Evolutionary conservation across 2,888 invertebrate species (phyloP).

Genomic region (Sminthurinus aureus): DNA sequence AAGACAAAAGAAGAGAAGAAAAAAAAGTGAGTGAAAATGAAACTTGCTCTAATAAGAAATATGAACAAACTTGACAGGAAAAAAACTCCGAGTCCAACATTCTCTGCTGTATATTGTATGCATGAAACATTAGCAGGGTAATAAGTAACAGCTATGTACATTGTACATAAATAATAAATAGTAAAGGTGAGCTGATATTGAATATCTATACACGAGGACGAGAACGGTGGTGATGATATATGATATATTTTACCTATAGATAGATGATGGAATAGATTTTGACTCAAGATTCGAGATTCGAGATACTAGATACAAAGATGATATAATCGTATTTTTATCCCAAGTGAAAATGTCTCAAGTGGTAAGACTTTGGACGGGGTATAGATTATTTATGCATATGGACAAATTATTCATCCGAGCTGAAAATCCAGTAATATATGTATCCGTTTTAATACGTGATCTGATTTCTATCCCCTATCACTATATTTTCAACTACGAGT

Average conservation of each 20-base stretch:
- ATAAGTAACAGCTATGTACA: too few species aligned
- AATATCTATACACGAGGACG: background rate
- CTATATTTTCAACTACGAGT: background rate
- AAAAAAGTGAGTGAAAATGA: background rate
- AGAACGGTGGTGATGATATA: background rate
- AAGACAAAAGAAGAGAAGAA: background rate
- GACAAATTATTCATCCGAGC: background rate
- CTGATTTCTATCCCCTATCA: slow-evolving; percentile 15
- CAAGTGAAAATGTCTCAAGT: background rate
- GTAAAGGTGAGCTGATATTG: background rate
- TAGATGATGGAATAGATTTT: background rate
- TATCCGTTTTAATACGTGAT: slow-evolving; percentile 3
- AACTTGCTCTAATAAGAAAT: background rate
- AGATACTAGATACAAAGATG: background rate
- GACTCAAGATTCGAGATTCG: background rate
- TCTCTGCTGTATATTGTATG: too few species aligned
- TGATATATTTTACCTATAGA: background rate
- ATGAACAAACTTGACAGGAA: background rate
- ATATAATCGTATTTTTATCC: background rate
- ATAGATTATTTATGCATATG: background rate
- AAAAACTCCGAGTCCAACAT: background rate
- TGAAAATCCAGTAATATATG: background rate
- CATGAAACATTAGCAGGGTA: too few species aligned
- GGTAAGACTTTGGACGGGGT: background rate
- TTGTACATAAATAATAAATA: background rate